These are phyloP conservation scores for Caenorhabditis remanei DNA, from an alignment of 1,140 invertebrate species.

Conservation along the genomic window DNA sequence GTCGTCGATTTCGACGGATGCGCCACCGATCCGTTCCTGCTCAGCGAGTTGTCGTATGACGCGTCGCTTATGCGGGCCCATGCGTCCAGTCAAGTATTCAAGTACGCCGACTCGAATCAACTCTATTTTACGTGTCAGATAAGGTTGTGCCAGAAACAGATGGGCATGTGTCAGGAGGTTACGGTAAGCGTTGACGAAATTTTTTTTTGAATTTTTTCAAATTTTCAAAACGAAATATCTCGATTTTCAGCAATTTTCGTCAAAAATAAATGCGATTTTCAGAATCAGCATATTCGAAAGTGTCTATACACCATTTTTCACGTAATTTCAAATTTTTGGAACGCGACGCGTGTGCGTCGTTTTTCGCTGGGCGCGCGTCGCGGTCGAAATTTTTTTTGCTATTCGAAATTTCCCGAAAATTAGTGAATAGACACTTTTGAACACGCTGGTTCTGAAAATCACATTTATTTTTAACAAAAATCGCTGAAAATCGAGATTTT, in stretches of 20 bases:
- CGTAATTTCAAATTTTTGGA: too few relatives aligned
- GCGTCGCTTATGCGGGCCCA: constrained; percentile 72
- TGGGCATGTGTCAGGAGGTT: constrained; percentile 76
- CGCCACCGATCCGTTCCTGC: constrained; percentile 70
- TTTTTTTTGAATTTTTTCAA: too few relatives aligned
- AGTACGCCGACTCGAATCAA: constrained; percentile 77
- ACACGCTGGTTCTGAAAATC: neutral
- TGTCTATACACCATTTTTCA: too few relatives aligned
- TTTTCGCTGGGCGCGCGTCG: too few relatives aligned
- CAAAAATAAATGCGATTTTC: too few relatives aligned
- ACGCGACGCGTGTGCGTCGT: too few relatives aligned
- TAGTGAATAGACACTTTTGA: neutral
- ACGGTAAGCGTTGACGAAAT: constrained; percentile 66
- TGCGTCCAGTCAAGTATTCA: constrained; percentile 75
- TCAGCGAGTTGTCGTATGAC: constrained; percentile 74
- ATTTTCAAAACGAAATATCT: too few relatives aligned
- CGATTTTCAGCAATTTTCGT: too few relatives aligned
- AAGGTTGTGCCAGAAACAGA: constrained; percentile 76
- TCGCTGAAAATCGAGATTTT: neutral
- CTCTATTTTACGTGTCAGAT: constrained; percentile 78
- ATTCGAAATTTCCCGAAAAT: too few relatives aligned
- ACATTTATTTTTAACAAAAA: neutral
- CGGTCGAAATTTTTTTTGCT: too few relatives aligned
- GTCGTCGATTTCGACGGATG: constrained; percentile 76
- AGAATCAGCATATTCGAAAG: too few relatives aligned